A percentile compares a stretch with the other conserved stretches of the same genome.
These are phyloP conservation scores for Muscidifurax raptorellus DNA, from an alignment of 1,140 invertebrate genomes.

Conservation along the genomic window DNA sequence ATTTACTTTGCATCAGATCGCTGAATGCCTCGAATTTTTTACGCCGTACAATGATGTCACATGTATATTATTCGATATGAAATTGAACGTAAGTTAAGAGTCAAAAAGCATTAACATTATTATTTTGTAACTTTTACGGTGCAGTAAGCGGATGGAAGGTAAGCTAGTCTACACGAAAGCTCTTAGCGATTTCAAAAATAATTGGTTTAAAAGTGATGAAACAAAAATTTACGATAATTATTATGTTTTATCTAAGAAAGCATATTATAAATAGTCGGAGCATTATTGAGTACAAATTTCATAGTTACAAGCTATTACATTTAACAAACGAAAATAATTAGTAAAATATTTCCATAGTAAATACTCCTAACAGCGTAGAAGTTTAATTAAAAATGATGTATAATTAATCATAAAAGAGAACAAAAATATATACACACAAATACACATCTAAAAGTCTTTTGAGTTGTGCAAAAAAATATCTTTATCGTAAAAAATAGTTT, in stretches of 20 bases:
- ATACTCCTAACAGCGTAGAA: conserved; percentile 27
- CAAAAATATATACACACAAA: conserved; percentile 49
- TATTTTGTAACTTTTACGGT: conserved; percentile 25
- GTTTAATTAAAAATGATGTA: conserved; percentile 18
- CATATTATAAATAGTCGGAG: conserved; percentile 42
- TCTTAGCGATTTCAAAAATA: neutral
- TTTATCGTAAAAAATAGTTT: conserved; percentile 23
- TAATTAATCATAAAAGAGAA: conserved; percentile 21
- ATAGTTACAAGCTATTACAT: neutral
- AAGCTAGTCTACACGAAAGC: conserved; percentile 7
- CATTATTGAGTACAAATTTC: conserved; percentile 29
- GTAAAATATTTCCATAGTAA: conserved; percentile 9
- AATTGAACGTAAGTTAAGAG: conserved; percentile 38
- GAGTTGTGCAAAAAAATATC: conserved; percentile 37
- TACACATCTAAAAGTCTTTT: conserved; percentile 33
- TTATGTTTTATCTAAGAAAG: conserved; percentile 31
- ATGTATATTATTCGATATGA: conserved; percentile 24
- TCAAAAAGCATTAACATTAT: conserved; percentile 17
- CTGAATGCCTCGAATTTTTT: neutral
- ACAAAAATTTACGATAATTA: neutral
- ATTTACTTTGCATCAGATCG: conserved; percentile 2
- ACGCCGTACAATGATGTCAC: neutral
- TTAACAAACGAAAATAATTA: neutral
- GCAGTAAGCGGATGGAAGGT: neutral
- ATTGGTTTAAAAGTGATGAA: neutral